phyloP scores from a whole-genome alignment of 53 echinoderm and acorn worm genomes.

The Temnopleurus reevesii region DNA sequence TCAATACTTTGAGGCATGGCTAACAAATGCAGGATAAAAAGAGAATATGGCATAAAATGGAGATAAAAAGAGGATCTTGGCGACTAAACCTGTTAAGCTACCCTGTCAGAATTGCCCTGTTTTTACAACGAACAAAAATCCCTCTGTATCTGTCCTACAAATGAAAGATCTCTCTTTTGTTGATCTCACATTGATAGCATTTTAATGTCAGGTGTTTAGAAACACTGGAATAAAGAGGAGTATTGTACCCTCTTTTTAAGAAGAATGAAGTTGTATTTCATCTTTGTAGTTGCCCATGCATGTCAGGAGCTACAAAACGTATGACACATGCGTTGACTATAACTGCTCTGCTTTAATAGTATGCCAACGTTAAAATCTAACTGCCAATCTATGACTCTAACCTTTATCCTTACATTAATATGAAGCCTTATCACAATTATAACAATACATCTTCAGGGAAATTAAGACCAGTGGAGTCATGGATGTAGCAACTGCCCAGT shows the following conservation, averaged over 20 bases:
- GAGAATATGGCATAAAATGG: neutral
- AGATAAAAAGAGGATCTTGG: neutral
- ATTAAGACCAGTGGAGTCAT: no score
- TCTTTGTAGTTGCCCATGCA: no score
- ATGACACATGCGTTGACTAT: no score
- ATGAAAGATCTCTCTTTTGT: slow-evolving; percentile 19
- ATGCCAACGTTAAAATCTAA: no score
- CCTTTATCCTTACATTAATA: no score
- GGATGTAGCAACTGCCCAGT: no score
- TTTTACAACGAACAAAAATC: neutral
- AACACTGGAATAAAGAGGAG: neutral
- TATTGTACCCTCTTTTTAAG: neutral
- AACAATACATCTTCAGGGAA: no score
- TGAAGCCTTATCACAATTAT: no score
- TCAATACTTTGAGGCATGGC: neutral
- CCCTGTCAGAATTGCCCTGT: neutral
- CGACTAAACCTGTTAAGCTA: neutral
- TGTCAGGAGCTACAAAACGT: no score
- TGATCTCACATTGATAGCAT: neutral
- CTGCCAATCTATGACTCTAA: no score
- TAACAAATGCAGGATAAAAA: neutral
- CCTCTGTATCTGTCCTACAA: slow-evolving; percentile 19
- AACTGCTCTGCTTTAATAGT: no score
- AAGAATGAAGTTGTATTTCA: neutral
- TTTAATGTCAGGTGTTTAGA: neutral